Evolutionary conservation across 53 echinoderm and acorn worm genomes (phyloP).

Genomic region (Mesocentrotus franciscanus): DNA sequence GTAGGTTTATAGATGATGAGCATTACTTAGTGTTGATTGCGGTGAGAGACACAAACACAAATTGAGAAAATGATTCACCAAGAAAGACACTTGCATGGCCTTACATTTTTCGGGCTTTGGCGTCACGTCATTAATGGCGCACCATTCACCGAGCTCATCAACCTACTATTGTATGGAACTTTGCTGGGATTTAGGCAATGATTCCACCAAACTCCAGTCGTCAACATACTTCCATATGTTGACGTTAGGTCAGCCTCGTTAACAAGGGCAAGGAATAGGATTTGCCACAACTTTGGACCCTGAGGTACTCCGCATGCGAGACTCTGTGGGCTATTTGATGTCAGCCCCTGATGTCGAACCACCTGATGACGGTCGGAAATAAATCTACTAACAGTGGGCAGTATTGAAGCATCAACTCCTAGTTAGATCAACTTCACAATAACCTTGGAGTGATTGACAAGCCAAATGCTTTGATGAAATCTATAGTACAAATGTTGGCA

Average conservation of each 20-base stretch:
- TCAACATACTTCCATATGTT: no score
- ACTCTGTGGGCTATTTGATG: not conserved
- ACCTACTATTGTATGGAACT: constrained; percentile 5
- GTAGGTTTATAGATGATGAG: no score
- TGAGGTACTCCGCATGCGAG: no score
- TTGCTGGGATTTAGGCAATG: not conserved
- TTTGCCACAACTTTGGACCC: constrained; percentile 63
- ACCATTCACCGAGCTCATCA: constrained; percentile 56
- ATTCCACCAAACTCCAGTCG: not conserved
- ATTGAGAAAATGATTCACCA: not conserved
- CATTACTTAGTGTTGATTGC: no score
- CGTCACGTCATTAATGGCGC: constrained; percentile 47
- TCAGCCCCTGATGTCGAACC: constrained; percentile 24
- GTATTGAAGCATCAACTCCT: constrained; percentile 51
- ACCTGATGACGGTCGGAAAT: not conserved
- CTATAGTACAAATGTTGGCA: constrained; percentile 52
- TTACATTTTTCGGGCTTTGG: constrained; percentile 65
- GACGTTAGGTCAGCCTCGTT: constrained; percentile 56
- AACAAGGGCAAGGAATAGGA: constrained; percentile 63
- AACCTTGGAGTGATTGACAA: constrained; percentile 46
- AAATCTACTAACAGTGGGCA: constrained; percentile 58
- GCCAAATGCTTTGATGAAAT: constrained; percentile 66
- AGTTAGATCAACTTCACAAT: constrained; percentile 45
- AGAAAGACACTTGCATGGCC: constrained; percentile 65
- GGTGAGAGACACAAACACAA: no score